phyloP scores from a whole-genome alignment of 2,888 invertebrate species.

The Lomographa bimaculata region DNA sequence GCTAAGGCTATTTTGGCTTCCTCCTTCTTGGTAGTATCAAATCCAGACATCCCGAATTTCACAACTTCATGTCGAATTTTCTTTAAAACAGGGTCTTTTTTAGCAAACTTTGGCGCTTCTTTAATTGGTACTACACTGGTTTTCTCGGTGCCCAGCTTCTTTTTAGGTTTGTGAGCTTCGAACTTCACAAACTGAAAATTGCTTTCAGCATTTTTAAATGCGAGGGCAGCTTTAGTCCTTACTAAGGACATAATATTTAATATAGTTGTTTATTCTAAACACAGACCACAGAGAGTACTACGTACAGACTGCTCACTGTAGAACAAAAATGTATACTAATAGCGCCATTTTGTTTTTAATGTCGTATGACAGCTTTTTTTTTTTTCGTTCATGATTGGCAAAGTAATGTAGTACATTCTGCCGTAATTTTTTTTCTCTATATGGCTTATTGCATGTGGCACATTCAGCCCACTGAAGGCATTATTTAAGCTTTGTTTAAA shows the following conservation, averaged over 20 bases:
- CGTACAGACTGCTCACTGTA: too few relatives aligned
- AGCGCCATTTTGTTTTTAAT: too few relatives aligned
- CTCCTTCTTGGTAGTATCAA: slow-evolving; percentile 87
- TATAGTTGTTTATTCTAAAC: not conserved
- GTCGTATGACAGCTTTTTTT: too few relatives aligned
- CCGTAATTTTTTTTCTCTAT: too few relatives aligned
- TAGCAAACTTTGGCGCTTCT: slow-evolving; percentile 34
- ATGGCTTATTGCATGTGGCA: too few relatives aligned
- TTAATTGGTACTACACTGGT: slow-evolving; percentile 32
- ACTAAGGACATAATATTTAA: slow-evolving; percentile 61
- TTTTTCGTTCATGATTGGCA: too few relatives aligned
- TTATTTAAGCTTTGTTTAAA: too few relatives aligned
- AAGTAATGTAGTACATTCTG: too few relatives aligned
- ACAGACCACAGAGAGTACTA: too few relatives aligned
- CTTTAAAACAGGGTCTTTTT: slow-evolving; percentile 87
- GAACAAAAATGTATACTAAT: too few relatives aligned
- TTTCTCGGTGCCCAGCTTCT: slow-evolving; percentile 43
- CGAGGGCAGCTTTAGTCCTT: slow-evolving; percentile 78
- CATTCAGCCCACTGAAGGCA: too few relatives aligned
- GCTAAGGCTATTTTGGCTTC: slow-evolving; percentile 91
- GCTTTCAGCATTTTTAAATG: slow-evolving; percentile 64
- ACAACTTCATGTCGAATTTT: slow-evolving; percentile 91
- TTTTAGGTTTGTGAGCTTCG: slow-evolving; percentile 80
- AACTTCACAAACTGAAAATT: slow-evolving; percentile 77
- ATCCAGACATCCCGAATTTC: slow-evolving; percentile 92